A percentile compares a stretch with the other conserved stretches of the same genome.
Conservation (phyloP, 64 coral and sea anemone genomes). For the Pocillopora verrucosa region DNA sequence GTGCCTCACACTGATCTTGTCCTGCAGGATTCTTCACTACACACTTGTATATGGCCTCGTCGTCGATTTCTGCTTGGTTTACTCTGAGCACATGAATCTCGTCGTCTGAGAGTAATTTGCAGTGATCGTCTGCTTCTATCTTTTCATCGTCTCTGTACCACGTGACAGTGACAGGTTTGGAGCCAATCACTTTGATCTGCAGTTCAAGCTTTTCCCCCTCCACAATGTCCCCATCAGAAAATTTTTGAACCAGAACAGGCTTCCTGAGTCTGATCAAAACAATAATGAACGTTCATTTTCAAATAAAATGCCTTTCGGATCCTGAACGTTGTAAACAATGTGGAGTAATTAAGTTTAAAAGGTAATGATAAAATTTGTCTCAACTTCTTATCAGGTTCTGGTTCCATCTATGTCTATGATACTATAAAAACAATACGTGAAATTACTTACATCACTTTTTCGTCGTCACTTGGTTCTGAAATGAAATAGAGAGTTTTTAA, state of each 20-base stretch:
- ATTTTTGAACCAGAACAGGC: constrained; percentile 40
- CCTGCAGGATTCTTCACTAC: constrained; percentile 78
- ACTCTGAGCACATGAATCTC: constrained; percentile 58
- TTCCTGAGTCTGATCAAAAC: neutral
- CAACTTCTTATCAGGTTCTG: too few species aligned
- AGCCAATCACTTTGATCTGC: constrained; percentile 53
- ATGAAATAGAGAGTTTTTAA: neutral
- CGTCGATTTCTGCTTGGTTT: constrained; percentile 51
- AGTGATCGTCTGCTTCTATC: constrained; percentile 48
- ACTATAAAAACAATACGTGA: neutral
- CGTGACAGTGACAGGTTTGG: constrained; percentile 56
- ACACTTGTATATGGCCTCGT: constrained; percentile 73
- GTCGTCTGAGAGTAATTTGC: constrained; percentile 41
- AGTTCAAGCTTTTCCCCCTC: constrained; percentile 59
- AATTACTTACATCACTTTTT: constrained; percentile 69
- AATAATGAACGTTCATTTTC: neutral
- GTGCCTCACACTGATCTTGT: constrained; percentile 65
- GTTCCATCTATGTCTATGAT: too few species aligned
- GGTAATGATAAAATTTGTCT: too few species aligned
- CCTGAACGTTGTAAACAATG: neutral
- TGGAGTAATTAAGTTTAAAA: too few species aligned
- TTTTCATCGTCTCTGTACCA: constrained; percentile 72
- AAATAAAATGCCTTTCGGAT: neutral
- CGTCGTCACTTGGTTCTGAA: constrained; percentile 69
- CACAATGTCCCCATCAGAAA: constrained; percentile 25